A percentile compares a stretch with the other conserved stretches of the same genome.
Conservation (phyloP, 2,113 vertebrate species). For the Paralichthys olivaceus region DNA sequence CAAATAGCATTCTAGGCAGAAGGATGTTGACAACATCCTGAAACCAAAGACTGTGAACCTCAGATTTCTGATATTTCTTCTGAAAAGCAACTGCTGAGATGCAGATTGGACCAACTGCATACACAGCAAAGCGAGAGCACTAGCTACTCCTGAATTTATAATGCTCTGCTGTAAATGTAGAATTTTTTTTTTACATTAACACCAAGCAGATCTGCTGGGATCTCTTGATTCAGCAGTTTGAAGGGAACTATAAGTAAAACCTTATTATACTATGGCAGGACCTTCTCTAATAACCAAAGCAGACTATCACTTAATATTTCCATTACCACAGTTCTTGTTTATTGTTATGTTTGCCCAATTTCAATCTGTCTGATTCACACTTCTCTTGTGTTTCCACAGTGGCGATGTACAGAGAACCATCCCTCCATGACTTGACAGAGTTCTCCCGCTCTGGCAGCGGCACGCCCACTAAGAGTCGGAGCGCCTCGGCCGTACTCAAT, state of each 20-base stretch:
- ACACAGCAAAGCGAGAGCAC: constrained; percentile 68
- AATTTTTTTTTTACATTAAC: constrained; percentile 32
- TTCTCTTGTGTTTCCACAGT: constrained; percentile 83
- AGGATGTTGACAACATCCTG: constrained; percentile 67
- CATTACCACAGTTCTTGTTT: neutral
- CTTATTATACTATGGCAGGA: neutral
- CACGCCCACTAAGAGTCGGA: constrained; percentile 98
- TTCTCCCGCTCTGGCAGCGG: constrained; percentile 98
- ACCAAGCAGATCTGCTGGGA: constrained; percentile 33
- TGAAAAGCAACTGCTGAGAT: constrained; percentile 61
- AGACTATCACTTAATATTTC: neutral
- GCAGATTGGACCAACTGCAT: constrained; percentile 61
- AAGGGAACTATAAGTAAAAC: constrained; percentile 6
- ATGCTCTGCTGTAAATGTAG: constrained; percentile 54
- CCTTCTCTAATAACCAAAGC: neutral
- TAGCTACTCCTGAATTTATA: constrained; percentile 71
- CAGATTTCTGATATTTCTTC: constrained; percentile 68
- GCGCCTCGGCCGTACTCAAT: constrained; percentile 95
- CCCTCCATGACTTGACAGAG: constrained; percentile 97
- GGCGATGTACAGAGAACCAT: constrained; percentile 99
- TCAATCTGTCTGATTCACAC: constrained; percentile 7
- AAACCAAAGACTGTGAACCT: constrained; percentile 70
- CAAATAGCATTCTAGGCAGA: constrained; percentile 71
- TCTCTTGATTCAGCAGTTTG: constrained; percentile 44
- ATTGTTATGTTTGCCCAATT: neutral